phyloP scores from a whole-genome alignment of 2,113 vertebrate species.

The Solenodon paradoxus region DNA sequence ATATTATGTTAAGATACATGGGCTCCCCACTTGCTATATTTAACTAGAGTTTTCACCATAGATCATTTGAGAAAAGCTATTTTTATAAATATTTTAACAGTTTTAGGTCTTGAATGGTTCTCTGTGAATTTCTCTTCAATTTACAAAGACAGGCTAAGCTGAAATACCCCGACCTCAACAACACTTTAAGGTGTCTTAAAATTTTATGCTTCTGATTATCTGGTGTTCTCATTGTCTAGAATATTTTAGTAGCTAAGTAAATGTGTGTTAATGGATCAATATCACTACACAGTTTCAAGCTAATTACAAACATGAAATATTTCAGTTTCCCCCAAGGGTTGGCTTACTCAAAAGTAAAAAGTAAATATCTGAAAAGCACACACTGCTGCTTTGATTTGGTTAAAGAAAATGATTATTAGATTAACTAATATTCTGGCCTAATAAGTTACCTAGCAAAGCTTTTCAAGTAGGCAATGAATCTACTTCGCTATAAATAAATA shows the following conservation, averaged over 20 bases:
- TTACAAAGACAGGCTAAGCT: background rate
- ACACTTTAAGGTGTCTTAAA: background rate
- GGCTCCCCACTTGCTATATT: background rate
- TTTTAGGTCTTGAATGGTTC: background rate
- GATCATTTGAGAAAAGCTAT: background rate
- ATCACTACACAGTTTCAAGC: background rate
- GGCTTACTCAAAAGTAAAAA: background rate
- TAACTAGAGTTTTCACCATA: background rate
- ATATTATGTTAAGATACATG: background rate
- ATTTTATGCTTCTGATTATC: background rate
- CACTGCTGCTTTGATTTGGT: background rate
- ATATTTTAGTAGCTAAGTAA: background rate
- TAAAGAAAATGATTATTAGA: background rate
- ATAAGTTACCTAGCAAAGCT: background rate
- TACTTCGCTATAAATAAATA: background rate
- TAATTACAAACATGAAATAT: background rate
- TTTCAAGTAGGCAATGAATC: constrained; percentile 2
- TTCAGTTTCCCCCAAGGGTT: background rate
- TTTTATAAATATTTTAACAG: background rate
- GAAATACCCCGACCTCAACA: background rate
- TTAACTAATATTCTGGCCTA: background rate
- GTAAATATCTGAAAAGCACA: background rate
- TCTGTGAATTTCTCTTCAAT: background rate
- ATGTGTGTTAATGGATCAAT: background rate
- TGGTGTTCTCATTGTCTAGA: background rate